A percentile compares a stretch with the other conserved stretches of the same genome.
These are phyloP conservation scores for Salvelinus alpinus DNA, from an alignment of 2,113 vertebrate genomes.

Conservation along the genomic window DNA sequence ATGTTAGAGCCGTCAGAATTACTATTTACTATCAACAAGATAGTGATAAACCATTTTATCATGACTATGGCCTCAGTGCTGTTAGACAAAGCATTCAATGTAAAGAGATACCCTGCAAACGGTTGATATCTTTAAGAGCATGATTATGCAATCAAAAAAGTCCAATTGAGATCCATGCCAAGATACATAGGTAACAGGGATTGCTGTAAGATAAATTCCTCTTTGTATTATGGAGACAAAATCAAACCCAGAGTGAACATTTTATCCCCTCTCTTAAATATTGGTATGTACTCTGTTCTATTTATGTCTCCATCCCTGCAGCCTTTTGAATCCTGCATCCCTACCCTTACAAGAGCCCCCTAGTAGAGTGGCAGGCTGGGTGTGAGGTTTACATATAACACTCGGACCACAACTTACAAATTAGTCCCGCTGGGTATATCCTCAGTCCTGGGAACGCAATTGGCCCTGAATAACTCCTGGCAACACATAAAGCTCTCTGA, in stretches of 20 bases:
- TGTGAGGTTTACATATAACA: conserved; percentile 60
- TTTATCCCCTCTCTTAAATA: neutral
- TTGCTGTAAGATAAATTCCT: too few relatives aligned
- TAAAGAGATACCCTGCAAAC: too few relatives aligned
- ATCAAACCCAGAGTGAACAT: neutral
- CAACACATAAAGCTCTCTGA: conserved; percentile 32
- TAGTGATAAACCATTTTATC: too few relatives aligned
- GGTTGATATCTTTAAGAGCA: too few relatives aligned
- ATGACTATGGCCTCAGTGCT: too few relatives aligned
- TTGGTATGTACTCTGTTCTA: conserved; percentile 32
- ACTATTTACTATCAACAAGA: too few relatives aligned
- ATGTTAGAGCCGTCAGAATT: too few relatives aligned
- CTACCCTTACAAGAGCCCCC: conserved; percentile 5
- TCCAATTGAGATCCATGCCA: too few relatives aligned
- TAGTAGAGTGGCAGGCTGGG: conserved; percentile 10
- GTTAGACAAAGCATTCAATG: too few relatives aligned
- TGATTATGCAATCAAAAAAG: too few relatives aligned
- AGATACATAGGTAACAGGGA: too few relatives aligned
- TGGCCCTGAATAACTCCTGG: conserved; percentile 29
- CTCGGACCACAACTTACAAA: conserved; percentile 55
- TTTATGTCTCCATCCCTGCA: conserved; percentile 46
- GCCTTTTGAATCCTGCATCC: conserved; percentile 14
- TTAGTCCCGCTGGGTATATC: conserved; percentile 62
- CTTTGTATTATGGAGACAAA: neutral
- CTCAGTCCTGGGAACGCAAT: conserved; percentile 33